A percentile compares a stretch with the other conserved stretches of the same genome.
Conservation (phyloP, 2,888 invertebrate species). For the Chloroclystis v-ata region DNA sequence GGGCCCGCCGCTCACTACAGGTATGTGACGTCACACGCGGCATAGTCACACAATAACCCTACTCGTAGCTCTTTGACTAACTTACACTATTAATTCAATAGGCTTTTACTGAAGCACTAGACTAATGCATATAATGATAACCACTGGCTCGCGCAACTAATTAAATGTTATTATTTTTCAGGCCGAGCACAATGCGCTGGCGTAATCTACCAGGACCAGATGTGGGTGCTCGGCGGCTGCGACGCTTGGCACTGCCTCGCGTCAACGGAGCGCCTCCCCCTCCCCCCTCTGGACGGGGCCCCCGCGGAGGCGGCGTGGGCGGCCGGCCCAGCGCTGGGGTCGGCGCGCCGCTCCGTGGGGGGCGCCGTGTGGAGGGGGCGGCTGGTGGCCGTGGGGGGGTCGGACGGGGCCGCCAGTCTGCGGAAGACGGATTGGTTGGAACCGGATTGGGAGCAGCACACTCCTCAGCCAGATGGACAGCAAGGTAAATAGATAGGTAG, state of each 20-base stretch:
- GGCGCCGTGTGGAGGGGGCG: slow-evolving; percentile 82
- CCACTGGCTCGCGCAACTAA: background rate
- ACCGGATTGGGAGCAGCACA: slow-evolving; percentile 49
- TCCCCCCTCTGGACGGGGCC: too few species aligned
- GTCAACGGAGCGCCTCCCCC: slow-evolving; percentile 57
- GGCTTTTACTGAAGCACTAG: too few species aligned
- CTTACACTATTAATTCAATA: too few species aligned
- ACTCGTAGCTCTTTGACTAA: background rate
- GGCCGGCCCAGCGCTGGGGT: slow-evolving; percentile 80
- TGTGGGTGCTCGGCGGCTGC: slow-evolving; percentile 91
- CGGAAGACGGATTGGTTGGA: slow-evolving; percentile 80
- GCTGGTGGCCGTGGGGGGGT: slow-evolving; percentile 82
- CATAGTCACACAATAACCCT: background rate
- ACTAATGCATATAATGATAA: too few species aligned
- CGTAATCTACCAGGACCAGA: slow-evolving; percentile 80
- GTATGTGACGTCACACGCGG: background rate
- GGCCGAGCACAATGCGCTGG: slow-evolving; percentile 89
- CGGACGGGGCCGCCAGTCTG: slow-evolving; percentile 86
- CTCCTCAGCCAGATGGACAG: background rate
- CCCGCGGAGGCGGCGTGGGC: slow-evolving; percentile 78
- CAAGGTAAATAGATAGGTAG: background rate
- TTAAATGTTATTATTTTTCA: slow-evolving; percentile 32
- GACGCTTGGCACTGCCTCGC: slow-evolving; percentile 91
- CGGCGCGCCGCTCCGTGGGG: slow-evolving; percentile 86
- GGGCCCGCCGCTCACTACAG: slow-evolving; percentile 80